Evolutionary conservation across 2,113 vertebrate species (phyloP).

Genomic region (Murina feae): DNA sequence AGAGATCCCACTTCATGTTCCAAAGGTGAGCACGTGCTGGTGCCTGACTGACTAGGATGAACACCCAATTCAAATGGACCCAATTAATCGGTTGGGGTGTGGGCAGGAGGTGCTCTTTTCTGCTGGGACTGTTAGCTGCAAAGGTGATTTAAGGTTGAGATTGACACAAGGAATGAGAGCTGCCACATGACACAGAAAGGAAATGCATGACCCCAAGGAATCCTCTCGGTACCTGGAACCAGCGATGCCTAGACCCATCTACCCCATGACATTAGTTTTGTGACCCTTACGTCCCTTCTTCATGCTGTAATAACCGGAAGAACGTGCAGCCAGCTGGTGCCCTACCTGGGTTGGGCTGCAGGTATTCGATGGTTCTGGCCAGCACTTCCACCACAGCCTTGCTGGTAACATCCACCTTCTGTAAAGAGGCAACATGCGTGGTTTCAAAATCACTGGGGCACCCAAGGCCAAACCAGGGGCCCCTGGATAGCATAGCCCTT

Average conservation of each 20-base stretch:
- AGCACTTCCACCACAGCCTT: conserved; percentile 95
- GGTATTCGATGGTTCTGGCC: conserved; percentile 96
- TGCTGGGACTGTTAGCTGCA: neutral
- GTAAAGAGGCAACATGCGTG: neutral
- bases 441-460: neutral
- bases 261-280: neutral
- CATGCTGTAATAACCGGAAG: neutral
- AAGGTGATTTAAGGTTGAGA: neutral
- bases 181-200: neutral
- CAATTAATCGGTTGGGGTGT: accelerated
- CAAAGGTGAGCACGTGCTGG: too few relatives aligned
- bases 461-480: neutral
- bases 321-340: neutral
- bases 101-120: neutral
- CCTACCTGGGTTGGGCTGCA: conserved; percentile 97
- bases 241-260: neutral
- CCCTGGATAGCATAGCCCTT: neutral
- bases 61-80: neutral
- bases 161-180: accelerated
- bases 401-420: conserved; percentile 99
- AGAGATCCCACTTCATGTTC: neutral
- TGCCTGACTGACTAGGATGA: too few relatives aligned
- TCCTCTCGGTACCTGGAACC: neutral
- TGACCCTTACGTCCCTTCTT: neutral
- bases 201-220: neutral